Evolutionary conservation across 1,140 invertebrate species (phyloP).

Genomic region (Bombus vancouverensis): DNA sequence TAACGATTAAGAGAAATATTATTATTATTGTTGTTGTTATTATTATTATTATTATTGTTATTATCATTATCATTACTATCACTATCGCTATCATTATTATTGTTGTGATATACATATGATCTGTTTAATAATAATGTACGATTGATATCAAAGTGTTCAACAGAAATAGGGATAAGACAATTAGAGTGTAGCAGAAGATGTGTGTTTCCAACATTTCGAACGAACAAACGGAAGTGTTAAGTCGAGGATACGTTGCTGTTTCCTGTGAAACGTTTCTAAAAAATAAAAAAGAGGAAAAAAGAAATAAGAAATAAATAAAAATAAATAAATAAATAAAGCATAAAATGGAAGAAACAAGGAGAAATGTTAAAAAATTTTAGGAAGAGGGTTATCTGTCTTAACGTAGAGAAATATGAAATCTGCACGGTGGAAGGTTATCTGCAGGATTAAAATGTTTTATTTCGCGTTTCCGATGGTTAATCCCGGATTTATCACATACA

Average conservation of each 20-base stretch:
- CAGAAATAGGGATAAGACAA: not conserved
- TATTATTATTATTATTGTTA: not conserved
- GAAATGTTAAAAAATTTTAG: not conserved
- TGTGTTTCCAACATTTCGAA: not conserved
- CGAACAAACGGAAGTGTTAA: too few species aligned
- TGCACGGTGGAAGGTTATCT: not conserved
- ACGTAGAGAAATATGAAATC: not conserved
- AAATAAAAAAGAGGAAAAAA: not conserved
- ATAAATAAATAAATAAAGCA: too few species aligned
- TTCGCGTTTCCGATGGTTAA: slow-evolving; percentile 7
- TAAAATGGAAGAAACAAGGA: too few species aligned
- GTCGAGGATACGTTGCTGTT: not conserved
- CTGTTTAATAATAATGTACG: not conserved
- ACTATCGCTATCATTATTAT: not conserved
- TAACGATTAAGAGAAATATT: not conserved
- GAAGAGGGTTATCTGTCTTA: not conserved
- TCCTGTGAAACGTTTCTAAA: not conserved
- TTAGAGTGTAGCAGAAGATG: too few species aligned
- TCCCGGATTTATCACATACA: slow-evolving; percentile 5
- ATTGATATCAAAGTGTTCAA: not conserved
- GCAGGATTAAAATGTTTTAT: not conserved
- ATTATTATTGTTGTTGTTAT: not conserved
- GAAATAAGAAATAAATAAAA: too few species aligned
- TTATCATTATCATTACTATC: not conserved
- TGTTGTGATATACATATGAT: not conserved